These are phyloP conservation scores for Stegostoma tigrinum DNA, from an alignment of 2,113 vertebrate genomes.

Conservation along the genomic window DNA sequence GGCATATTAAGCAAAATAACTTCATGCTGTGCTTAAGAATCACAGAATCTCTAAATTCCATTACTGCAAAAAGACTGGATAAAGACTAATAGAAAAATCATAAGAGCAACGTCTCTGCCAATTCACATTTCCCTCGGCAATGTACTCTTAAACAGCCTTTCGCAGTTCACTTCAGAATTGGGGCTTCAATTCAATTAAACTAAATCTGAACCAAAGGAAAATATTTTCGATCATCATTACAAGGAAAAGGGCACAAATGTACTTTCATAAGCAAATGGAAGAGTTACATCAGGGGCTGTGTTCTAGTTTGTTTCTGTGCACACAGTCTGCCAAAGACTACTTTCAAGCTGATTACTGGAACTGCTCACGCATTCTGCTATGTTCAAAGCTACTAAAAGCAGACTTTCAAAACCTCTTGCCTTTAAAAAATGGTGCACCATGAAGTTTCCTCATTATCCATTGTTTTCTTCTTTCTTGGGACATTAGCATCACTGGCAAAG, in stretches of 20 bases:
- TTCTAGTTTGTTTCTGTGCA: background rate
- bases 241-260: background rate
- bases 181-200: background rate
- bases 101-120: background rate
- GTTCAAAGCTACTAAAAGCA: background rate
- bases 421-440: background rate
- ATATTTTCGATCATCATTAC: background rate
- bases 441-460: background rate
- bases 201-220: background rate
- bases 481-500: too few species aligned
- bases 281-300: background rate
- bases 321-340: background rate
- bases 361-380: background rate
- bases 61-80: too few species aligned
- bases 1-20: too few species aligned
- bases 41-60: too few species aligned
- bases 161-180: background rate
- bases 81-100: too few species aligned
- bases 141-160: background rate
- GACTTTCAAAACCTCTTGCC: background rate
- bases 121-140: background rate
- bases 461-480: too few species aligned
- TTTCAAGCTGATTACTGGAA: background rate
- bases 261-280: background rate
- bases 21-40: too few species aligned